Base-by-base conservation (phyloP, 2,113 vertebrate genomes). In the Myotis brandtii region DNA sequence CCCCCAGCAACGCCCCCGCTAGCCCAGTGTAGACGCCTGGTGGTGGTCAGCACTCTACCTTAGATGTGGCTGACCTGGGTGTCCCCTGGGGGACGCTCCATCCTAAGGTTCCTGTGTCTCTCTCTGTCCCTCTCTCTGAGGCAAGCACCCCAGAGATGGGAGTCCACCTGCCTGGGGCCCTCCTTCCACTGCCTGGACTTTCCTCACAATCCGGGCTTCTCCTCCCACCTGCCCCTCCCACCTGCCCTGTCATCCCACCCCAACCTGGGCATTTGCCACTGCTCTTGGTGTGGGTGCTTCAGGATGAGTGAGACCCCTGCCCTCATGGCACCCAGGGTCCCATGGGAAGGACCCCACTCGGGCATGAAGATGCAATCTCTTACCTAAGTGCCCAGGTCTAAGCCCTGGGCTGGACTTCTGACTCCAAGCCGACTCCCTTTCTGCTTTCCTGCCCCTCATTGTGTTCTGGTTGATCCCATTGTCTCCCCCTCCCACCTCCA, bases 31-130 rank as follows among this genome's bases (percentile, higher is more conserved):
- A 4, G 12, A 54, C 4, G 1, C 5, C 73, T 11, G 10, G 34
- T 0, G 17, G 27, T 16, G 8, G 5, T 30, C 27, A 0, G n/a
- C 30, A 27, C 5, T 7, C 9, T 20, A 0, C n/a, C 34, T 43
- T 27, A 14, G 13, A 13, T 1, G 11, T 9, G 18, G 27, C n/a
- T 64, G 52, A 16, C 9, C 25, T 0, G 0, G 6, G n/a, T 18
- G 52, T 34, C 43, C 10, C 43, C 4, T 5, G 27, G 4, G n/a
- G 52, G 16, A 34, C 0, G 0, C 25, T 21, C 25, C n/a, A 30
- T 16, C 66, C 12, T 34, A 27, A 64, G 30, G 52, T 6, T 30
- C 20, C 30, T 3, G 11, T 2, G 25, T 27, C 10, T 21, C 21
- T 16, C 16, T 1, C 2, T 72, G 40, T 32, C 14, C 73, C 30